A percentile compares a stretch with the other conserved stretches of the same genome.
These are phyloP conservation scores for Palythoa grandis DNA, from an alignment of 92 coral and sea anemone genomes.

Conservation along the genomic window DNA sequence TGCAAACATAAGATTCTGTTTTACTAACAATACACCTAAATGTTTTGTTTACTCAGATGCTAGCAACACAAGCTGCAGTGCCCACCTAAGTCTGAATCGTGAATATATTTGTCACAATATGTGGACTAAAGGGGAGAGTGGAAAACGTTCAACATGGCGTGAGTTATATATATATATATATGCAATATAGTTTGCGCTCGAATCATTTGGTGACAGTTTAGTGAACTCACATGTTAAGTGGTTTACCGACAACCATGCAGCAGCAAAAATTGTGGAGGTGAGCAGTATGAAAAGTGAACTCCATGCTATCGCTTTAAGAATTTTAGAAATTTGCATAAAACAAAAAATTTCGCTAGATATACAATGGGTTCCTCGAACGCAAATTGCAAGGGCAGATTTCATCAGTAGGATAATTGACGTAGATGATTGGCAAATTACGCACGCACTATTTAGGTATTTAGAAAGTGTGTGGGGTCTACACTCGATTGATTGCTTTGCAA, in stretches of 20 bases:
- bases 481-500: constrained; percentile 6
- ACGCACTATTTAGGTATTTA: constrained; percentile 47
- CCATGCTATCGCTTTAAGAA: constrained; percentile 16
- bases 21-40: no score
- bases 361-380: constrained; percentile 64
- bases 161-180: no score
- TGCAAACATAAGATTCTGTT: no score
- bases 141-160: no score
- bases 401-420: constrained; percentile 61
- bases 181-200: no score
- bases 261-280: constrained; percentile 51
- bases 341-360: constrained; percentile 43
- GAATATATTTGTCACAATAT: no score
- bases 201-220: no score
- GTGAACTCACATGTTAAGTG: no score
- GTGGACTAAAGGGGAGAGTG: no score
- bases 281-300: constrained; percentile 56
- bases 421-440: constrained; percentile 63
- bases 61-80: no score
- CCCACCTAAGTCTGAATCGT: no score
- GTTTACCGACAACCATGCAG: constrained; percentile 44
- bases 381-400: constrained; percentile 54
- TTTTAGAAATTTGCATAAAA: constrained; percentile 25
- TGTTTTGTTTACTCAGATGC: no score
- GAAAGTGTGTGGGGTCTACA: constrained; percentile 24